Base-by-base conservation (phyloP, 2,113 vertebrate species). In the Cyrtonyx montezumae region DNA sequence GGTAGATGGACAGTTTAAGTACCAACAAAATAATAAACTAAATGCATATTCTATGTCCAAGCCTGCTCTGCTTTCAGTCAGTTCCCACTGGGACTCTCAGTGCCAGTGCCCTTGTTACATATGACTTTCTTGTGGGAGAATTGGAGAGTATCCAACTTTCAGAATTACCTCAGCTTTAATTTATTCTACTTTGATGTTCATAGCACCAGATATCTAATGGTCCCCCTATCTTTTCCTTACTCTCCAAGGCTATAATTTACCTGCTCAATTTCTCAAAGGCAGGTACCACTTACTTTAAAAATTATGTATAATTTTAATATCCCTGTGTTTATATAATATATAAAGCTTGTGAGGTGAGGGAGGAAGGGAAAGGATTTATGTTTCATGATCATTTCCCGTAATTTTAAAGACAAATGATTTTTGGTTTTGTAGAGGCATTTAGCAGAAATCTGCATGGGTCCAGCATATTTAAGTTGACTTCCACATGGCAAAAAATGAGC, bases 91-190 rank as follows among this genome's bases (percentile, higher is more conserved):
- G 81, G 87, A 89, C 42, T 7, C 74, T 85, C 80, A 78, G 58
- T 93, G 94, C 70, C 55, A 66, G 66, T 95, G 96, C 81, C 93
- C 92, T 96, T 96, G 79, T 77, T 95, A 76, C n/a, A 10, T 89
- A 91, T 1, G 26, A 71, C 84, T 93, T 91, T 77, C 73, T 91
- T 86, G 28, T 53, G 62, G 84, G 79, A 40, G 48, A 88, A 70
- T 23, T 96, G 94, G 94, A 93, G 43, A 48, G 45, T 32, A 65
- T 96, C 94, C 92, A 91, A 40, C 45, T 86, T 88, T 76, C 84
- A 11, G 91, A 96, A 96, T 96, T 96, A 90, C 70, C 73, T 96
- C 73, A 56, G 76, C 73, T 94, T 93, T 94, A 94, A 96, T 97
- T 95, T 96, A 91, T 94, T 95, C 93, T 80, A 53, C 84, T 91